Percentiles rank a stretch among this genome's conserved stretches.
These are phyloP conservation scores for Crypturellus tataupa DNA, from an alignment of 2,797 vertebrate genomes.

Conservation along the genomic window DNA sequence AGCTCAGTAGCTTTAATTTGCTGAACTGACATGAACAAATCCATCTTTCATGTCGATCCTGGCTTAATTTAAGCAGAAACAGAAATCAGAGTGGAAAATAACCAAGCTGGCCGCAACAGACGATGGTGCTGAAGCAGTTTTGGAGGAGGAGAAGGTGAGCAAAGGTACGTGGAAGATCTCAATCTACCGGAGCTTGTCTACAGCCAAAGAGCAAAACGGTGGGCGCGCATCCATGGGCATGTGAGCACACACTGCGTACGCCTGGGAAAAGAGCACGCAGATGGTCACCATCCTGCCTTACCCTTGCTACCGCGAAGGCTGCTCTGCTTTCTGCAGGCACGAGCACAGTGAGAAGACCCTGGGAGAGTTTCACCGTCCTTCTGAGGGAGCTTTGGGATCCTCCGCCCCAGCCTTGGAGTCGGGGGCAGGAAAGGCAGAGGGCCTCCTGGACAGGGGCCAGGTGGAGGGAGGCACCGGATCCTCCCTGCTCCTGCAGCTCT, in stretches of 20 bases:
- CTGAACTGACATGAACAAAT: neutral
- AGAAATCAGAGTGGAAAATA: neutral
- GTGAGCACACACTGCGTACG: neutral
- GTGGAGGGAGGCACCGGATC: neutral
- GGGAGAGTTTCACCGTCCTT: neutral
- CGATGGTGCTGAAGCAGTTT: neutral
- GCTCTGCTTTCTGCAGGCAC: neutral
- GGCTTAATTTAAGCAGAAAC: constrained; percentile 3
- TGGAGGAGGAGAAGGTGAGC: neutral
- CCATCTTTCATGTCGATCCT: neutral
- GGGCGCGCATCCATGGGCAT: neutral
- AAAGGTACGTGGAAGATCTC: neutral
- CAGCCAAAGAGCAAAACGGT: neutral
- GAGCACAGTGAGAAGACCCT: neutral
- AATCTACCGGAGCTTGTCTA: neutral
- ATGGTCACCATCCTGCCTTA: neutral
- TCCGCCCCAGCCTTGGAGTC: neutral
- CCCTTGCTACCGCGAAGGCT: neutral
- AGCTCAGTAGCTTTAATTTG: constrained; percentile 20
- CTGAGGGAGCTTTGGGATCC: neutral
- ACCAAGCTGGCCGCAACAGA: neutral
- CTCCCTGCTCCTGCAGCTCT: neutral
- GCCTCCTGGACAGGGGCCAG: neutral
- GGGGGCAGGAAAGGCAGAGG: neutral
- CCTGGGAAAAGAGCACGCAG: neutral